phyloP scores from a whole-genome alignment of 1,140 invertebrate genomes.

The Drosophila eugracilis region DNA sequence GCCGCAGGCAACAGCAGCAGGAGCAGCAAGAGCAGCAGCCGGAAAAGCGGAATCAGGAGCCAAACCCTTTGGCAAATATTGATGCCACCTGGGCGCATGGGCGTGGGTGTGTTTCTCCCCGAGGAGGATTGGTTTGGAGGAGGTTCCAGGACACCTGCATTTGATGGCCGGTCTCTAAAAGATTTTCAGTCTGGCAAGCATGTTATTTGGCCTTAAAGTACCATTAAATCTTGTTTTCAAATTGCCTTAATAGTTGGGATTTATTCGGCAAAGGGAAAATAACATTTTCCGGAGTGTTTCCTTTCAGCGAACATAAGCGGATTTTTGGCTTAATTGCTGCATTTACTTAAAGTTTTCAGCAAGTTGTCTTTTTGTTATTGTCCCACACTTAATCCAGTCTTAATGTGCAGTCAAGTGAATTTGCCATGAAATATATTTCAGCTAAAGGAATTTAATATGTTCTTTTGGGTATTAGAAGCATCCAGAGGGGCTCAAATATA shows the following conservation, averaged over 20 bases:
- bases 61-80: constrained; percentile 53
- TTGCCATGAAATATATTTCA: background rate
- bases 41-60: constrained; percentile 16
- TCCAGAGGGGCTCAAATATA: too few species aligned
- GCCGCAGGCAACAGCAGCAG: constrained; percentile 19
- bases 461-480: too few species aligned
- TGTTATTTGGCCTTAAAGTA: constrained; percentile 22
- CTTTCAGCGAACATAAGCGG: constrained; percentile 6
- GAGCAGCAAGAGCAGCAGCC: background rate
- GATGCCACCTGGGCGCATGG: constrained; percentile 38
- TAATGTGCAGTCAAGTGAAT: constrained; percentile 2
- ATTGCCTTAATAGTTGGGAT: background rate
- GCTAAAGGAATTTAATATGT: background rate
- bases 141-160: constrained; percentile 21
- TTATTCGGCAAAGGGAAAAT: constrained; percentile 20
- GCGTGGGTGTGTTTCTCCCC: background rate
- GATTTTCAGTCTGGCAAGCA: constrained; percentile 11
- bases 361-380: background rate
- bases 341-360: background rate
- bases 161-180: constrained; percentile 6
- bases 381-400: background rate
- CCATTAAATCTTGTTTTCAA: constrained; percentile 12
- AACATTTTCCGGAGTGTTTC: background rate
- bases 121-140: constrained; percentile 26
- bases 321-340: constrained; percentile 14